These are phyloP conservation scores for Lasioglossum vierecki DNA, from an alignment of 2,888 invertebrate species.

Conservation along the genomic window DNA sequence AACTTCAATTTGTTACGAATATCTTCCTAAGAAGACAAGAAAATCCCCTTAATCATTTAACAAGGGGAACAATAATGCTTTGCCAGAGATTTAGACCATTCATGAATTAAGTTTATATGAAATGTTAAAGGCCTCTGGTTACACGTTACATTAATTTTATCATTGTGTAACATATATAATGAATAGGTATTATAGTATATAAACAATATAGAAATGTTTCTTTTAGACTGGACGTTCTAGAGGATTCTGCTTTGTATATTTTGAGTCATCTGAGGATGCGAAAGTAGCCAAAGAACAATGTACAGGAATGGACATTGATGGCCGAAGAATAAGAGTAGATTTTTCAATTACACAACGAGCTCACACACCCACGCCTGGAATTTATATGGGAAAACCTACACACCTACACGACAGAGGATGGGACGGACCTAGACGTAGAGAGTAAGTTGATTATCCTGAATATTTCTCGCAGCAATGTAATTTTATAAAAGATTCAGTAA, in stretches of 20 bases:
- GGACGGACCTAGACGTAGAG: constrained; percentile 84
- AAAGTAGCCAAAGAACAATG: constrained; percentile 97
- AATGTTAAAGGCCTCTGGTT: constrained; percentile 82
- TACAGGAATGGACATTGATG: constrained; percentile 97
- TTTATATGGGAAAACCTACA: constrained; percentile 98
- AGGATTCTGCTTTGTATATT: constrained; percentile 99
- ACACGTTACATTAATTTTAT: constrained; percentile 56
- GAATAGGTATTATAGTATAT: not conserved
- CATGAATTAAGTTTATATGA: constrained; percentile 73
- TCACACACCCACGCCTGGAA: constrained; percentile 98
- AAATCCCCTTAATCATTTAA: constrained; percentile 23
- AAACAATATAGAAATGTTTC: constrained; percentile 26
- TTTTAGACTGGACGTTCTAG: constrained; percentile 94
- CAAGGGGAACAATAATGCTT: constrained; percentile 68
- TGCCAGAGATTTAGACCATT: constrained; percentile 81
- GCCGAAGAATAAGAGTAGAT: constrained; percentile 96
- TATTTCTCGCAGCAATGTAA: not conserved
- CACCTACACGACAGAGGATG: constrained; percentile 75
- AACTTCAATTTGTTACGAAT: not conserved
- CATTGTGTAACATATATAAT: not conserved
- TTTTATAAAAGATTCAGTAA: not conserved
- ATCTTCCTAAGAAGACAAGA: not conserved
- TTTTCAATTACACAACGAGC: constrained; percentile 98
- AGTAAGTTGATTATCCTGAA: constrained; percentile 85
- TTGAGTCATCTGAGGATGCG: constrained; percentile 94